These are phyloP conservation scores for Athene cunicularia DNA, from an alignment of 2,113 vertebrate genomes.

Conservation along the genomic window DNA sequence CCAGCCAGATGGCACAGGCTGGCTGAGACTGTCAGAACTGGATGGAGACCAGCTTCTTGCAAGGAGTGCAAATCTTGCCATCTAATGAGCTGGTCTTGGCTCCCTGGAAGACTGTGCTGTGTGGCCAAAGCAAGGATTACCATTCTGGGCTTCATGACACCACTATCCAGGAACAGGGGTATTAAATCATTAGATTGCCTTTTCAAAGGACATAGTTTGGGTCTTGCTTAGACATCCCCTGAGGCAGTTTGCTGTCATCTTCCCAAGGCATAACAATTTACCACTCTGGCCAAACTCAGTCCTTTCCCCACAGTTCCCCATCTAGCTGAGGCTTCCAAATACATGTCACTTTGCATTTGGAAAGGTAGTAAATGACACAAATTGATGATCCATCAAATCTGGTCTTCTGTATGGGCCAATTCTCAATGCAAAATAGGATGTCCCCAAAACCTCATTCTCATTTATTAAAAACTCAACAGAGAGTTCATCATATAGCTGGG, in stretches of 20 bases:
- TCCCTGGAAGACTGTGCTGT: not conserved
- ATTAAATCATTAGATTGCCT: not conserved
- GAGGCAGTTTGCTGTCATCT: not conserved
- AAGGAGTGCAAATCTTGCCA: not conserved
- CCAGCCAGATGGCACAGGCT: constrained; percentile 25
- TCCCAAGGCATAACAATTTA: not conserved
- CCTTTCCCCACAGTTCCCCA: not conserved
- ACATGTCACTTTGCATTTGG: constrained; percentile 1
- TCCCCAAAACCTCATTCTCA: not conserved
- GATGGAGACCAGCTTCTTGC: constrained; percentile 17
- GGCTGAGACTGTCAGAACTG: not conserved
- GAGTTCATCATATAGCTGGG: not conserved
- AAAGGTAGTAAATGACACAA: not conserved
- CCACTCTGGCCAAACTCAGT: not conserved
- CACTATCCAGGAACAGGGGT: not conserved
- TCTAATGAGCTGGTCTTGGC: constrained; percentile 19
- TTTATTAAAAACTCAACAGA: not conserved
- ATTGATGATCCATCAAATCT: not conserved
- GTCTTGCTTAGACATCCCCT: not conserved
- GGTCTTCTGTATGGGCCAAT: not conserved
- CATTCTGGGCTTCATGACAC: not conserved
- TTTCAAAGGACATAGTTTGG: rapidly evolving
- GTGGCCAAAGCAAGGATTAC: not conserved
- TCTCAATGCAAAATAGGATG: not conserved
- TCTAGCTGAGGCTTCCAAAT: constrained; percentile 3